Conservation (phyloP, 1,140 invertebrate species). For the Formica selysi region DNA sequence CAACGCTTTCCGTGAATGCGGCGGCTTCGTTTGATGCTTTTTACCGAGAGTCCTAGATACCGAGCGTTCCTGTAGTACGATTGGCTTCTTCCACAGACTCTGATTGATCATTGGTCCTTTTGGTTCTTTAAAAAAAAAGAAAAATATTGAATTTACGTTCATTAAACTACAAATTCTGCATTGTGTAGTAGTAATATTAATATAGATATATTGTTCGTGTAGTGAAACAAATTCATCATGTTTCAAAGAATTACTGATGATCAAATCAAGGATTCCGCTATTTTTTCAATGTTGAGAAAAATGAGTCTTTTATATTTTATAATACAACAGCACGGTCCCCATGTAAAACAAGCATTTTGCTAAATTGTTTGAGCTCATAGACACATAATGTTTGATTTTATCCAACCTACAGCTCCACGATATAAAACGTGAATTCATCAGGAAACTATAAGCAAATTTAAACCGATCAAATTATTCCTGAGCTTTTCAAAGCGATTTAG, state of each 20-base stretch:
- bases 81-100: slow-evolving; percentile 73
- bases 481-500: slow-evolving; percentile 7
- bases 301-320: too few relatives aligned
- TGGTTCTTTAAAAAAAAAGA: not conserved
- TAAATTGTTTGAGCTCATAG: not conserved
- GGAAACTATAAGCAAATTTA: slow-evolving; percentile 20
- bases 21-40: slow-evolving; percentile 82
- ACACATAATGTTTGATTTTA: slow-evolving; percentile 15
- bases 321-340: too few relatives aligned
- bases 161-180: not conserved
- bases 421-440: not conserved
- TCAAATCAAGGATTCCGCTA: not conserved
- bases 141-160: not conserved
- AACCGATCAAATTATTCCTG: not conserved
- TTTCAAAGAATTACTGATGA: not conserved
- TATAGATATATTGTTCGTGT: not conserved
- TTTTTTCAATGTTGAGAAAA: not conserved
- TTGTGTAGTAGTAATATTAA: not conserved
- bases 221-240: not conserved
- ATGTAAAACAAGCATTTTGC: not conserved
- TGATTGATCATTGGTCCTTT: slow-evolving; percentile 71
- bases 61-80: slow-evolving; percentile 72
- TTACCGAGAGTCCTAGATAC: slow-evolving; percentile 77
- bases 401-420: not conserved
- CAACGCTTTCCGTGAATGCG: slow-evolving; percentile 77